Evolutionary conservation across 2,888 invertebrate species (phyloP).

Genomic region (Orthosia gracilis): DNA sequence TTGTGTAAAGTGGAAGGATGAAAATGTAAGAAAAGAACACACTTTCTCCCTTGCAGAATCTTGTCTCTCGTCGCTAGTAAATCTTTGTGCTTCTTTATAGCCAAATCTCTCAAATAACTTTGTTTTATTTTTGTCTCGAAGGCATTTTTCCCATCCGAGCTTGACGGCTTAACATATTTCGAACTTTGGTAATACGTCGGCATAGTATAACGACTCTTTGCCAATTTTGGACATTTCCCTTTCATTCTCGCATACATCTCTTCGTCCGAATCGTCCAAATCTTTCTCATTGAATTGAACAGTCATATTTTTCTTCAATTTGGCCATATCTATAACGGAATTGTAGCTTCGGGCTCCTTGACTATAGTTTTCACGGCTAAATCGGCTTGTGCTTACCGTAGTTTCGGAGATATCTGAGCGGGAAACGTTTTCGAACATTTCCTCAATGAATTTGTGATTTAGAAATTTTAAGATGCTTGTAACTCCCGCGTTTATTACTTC

Average conservation of each 20-base stretch:
- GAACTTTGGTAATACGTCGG: constrained; percentile 86
- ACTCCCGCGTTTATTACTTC: constrained; percentile 90
- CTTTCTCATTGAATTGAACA: constrained; percentile 82
- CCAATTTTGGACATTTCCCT: constrained; percentile 84
- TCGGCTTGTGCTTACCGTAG: constrained; percentile 66
- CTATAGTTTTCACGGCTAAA: constrained; percentile 68
- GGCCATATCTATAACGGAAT: constrained; percentile 81
- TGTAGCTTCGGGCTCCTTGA: constrained; percentile 79
- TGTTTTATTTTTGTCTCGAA: constrained; percentile 82
- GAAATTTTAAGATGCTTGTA: constrained; percentile 77
- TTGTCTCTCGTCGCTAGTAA: constrained; percentile 89
- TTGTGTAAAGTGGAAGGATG: not conserved
- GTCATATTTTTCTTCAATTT: constrained; percentile 74
- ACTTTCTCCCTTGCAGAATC: constrained; percentile 92
- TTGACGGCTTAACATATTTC: constrained; percentile 80
- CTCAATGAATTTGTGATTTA: constrained; percentile 81
- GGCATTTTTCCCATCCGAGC: constrained; percentile 68
- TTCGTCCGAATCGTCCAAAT: constrained; percentile 74
- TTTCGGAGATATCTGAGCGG: constrained; percentile 78
- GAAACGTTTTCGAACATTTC: constrained; percentile 80
- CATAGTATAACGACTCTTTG: constrained; percentile 81
- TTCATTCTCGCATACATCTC: constrained; percentile 76
- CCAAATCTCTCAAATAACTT: constrained; percentile 85
- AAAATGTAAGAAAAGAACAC: constrained; percentile 66
- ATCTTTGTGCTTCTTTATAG: constrained; percentile 91